These are phyloP conservation scores for Chrysaora quinquecirrha DNA, from an alignment of 30 jellyfish, hydroid and myxozoan species.

Conservation along the genomic window DNA sequence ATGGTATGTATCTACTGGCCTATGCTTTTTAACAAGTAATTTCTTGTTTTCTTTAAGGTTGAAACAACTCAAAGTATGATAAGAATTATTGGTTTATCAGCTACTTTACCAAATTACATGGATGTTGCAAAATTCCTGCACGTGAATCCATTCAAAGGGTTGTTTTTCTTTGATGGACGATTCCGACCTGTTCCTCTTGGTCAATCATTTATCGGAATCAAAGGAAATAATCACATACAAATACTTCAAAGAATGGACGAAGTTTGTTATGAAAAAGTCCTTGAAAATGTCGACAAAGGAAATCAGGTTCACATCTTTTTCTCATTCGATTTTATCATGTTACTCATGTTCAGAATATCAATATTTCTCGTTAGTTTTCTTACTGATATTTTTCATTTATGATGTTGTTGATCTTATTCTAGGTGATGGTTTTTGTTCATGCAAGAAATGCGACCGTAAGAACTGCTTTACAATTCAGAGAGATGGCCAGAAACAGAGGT, in stretches of 20 bases:
- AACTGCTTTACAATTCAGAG: conserved; percentile 92
- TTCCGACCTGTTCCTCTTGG: conserved; percentile 98
- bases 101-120: conserved; percentile 95
- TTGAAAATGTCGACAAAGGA: conserved; percentile 90
- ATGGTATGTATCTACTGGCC: neutral
- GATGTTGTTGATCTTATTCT: too few relatives aligned
- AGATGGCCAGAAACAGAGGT: conserved; percentile 80
- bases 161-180: conserved; percentile 97
- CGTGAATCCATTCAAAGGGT: conserved; percentile 96
- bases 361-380: too few relatives aligned
- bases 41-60: conserved; percentile 56
- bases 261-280: conserved; percentile 95
- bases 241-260: conserved; percentile 85
- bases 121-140: conserved; percentile 98
- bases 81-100: conserved; percentile 96
- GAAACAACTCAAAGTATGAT: conserved; percentile 96
- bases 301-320: conserved; percentile 98
- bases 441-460: conserved; percentile 98
- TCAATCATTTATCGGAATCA: conserved; percentile 94
- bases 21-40: too few relatives aligned
- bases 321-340: too few relatives aligned
- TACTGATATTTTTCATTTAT: too few relatives aligned
- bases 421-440: conserved; percentile 99
- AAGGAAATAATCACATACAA: conserved; percentile 84
- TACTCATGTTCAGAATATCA: neutral